phyloP scores from a whole-genome alignment of 2,888 invertebrate species.

The Drosophila barbarae region DNA sequence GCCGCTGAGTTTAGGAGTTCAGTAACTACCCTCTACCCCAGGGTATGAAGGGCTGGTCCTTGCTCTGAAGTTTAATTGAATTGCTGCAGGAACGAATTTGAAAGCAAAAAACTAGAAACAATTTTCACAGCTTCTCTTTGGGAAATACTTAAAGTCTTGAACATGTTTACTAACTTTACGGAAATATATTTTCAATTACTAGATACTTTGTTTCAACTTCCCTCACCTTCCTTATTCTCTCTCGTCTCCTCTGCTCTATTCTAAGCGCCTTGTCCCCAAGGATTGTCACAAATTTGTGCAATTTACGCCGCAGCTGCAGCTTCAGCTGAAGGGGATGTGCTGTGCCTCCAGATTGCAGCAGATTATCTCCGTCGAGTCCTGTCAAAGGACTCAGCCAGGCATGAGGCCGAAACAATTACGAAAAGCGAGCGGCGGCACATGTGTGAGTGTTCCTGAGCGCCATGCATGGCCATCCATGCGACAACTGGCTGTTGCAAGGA shows the following conservation, averaged over 20 bases:
- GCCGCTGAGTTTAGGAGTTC: constrained; percentile 32
- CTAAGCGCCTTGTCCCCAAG: constrained; percentile 10
- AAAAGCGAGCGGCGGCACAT: constrained; percentile 13
- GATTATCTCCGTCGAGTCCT: constrained; percentile 55
- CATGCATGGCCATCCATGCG: constrained; percentile 55
- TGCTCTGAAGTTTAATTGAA: constrained; percentile 53
- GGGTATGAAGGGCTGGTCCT: constrained; percentile 9
- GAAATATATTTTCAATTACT: background rate
- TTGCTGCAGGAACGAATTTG: constrained; percentile 14
- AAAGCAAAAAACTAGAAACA: background rate
- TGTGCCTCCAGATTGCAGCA: constrained; percentile 39
- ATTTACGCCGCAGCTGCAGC: constrained; percentile 38
- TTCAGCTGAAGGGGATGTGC: constrained; percentile 2
- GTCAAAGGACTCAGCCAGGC: constrained; percentile 59
- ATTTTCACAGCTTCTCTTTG: no score
- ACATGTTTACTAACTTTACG: background rate
- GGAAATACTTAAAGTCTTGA: background rate
- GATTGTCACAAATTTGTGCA: constrained; percentile 48
- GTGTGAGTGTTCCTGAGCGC: constrained; percentile 18
- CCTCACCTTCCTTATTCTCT: background rate
- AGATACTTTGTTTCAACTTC: background rate
- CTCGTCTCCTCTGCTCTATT: background rate
- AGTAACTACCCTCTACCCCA: constrained; percentile 8
- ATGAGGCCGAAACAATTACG: constrained; percentile 67
- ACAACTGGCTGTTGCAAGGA: constrained; percentile 20